Base-by-base conservation (phyloP, 2,888 invertebrate genomes). In the Monopis laevigella region DNA sequence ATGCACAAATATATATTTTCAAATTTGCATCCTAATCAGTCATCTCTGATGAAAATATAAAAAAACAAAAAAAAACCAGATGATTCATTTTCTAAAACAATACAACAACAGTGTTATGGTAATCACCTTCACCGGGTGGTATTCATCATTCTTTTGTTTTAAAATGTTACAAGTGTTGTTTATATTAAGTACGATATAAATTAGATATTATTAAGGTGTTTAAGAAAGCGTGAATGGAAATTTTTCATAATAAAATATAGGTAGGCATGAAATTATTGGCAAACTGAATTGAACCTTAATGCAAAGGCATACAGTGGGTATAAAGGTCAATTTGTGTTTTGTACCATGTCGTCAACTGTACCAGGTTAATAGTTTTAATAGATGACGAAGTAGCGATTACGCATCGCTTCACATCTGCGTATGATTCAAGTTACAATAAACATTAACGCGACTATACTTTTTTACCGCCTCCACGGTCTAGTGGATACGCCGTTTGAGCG, bases 201-300 rank as follows among this genome's bases (percentile, higher is more conserved):
- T 36, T 36, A 36, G 19, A 36, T 36, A 36, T 36, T 36, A 36
- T 36, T 36, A 36, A 36, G 12, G 21, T 36, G 36, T 36, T 36
- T 36, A 36, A 36, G 32, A 36, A 36, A 21, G 36, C 36, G 21
- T 36, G 36, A 36, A 36, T 21, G 36, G 36, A 36, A 36, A 21
- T 36, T 36, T 36, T 36, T 36, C 36, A 36, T 36, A 36, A 36
- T 36, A 36, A 36, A 36, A 36, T 36, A 36, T 36, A 36, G 36
- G 17, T 17, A n/a, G n/a, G n/a, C n/a, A n/a, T n/a, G n/a, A n/a
- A n/a, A n/a, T n/a, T n/a, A n/a, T n/a, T n/a, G n/a, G n/a, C n/a
- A n/a, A n/a, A n/a, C n/a, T n/a, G n/a, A n/a, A n/a, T n/a, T n/a
- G n/a, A n/a, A n/a, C n/a, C n/a, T n/a, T n/a, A n/a, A n/a, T n/a